Evolutionary conservation across 2,113 vertebrate genomes (phyloP), one percentile per base, ranked within the genome.

Genomic region (Oreochromis tanganicae): DNA sequence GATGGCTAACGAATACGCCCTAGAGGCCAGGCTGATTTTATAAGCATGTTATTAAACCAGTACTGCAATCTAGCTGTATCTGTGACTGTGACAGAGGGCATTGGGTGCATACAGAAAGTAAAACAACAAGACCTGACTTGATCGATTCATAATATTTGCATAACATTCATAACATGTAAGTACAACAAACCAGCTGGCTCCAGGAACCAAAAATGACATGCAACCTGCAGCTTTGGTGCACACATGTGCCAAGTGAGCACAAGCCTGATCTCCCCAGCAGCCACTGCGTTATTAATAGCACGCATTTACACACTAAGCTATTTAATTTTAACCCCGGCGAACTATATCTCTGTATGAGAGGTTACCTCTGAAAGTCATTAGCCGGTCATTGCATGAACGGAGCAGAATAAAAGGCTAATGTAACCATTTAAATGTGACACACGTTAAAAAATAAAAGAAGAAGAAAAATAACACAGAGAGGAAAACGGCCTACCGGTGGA

Each of bases 311-410:
- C 90, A 86, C 88, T 89, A 84, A 94, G 91, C 66, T 11, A 4
- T 94, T 93, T 94, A 95, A 93, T 88, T 93, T 88, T 95, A 96
- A 84, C 87, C 68, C 50, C 4, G 34, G 32, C n/a, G 84, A 32
- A 93, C 88, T 93, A 91, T 93, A 91, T 93, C 90, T 56, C 83
- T 81, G 92, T 12, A 27, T 10, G 36, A 85, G 82, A 82, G 87
- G 87, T 91, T 85, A 89, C 82, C 87, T 17, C 55, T 91, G 50
- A 91, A 91, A 92, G 95, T 94, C 94, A 91, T 83, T 52, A 43
- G 27, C 66, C 36, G 83, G 82, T 89, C 90, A 57, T 1, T 32
- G 66, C 46, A 29, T 52, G 4, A 43, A 34, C 29, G 27, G 19
- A 16, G 43, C 2, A 21, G 7, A 89, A 73, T 7, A 32, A 83